A percentile compares a stretch with the other conserved stretches of the same genome.
phyloP scores from a whole-genome alignment of 2,888 invertebrate species.

The Quadroppia sp. region DNA sequence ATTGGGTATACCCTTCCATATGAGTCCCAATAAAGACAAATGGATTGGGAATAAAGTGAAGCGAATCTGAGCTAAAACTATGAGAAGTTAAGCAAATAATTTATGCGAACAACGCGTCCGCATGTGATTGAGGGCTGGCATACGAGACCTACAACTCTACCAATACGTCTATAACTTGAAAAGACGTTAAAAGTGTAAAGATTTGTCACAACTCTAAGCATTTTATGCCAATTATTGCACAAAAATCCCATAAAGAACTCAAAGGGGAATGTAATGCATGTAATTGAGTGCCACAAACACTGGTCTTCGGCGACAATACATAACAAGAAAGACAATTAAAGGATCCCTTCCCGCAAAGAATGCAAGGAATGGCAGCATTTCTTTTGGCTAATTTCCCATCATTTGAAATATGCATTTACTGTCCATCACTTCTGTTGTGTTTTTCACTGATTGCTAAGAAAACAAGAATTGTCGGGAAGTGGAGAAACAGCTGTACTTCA shows the following conservation, averaged over 20 bases:
- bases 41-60: background rate
- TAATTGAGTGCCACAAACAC: background rate
- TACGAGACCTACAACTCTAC: background rate
- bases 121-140: background rate
- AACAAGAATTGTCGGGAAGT: conserved; percentile 31
- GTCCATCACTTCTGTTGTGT: conserved; percentile 12
- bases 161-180: background rate
- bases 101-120: background rate
- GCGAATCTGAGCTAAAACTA: background rate
- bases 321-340: background rate
- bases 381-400: background rate
- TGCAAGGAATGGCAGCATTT: background rate
- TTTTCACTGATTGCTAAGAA: conserved; percentile 17
- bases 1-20: background rate
- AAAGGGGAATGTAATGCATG: conserved; percentile 15
- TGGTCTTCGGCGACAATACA: conserved; percentile 1
- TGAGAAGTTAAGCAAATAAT: conserved; percentile 10
- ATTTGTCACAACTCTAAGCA: background rate
- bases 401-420: conserved; percentile 15
- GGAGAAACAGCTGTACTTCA: conserved; percentile 25
- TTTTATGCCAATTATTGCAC: background rate
- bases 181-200: background rate
- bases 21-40: background rate
- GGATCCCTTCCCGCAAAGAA: background rate
- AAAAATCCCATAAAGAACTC: background rate